Conservation (phyloP, 2,797 vertebrate genomes). For the Triplophysa yarkandensis region DNA sequence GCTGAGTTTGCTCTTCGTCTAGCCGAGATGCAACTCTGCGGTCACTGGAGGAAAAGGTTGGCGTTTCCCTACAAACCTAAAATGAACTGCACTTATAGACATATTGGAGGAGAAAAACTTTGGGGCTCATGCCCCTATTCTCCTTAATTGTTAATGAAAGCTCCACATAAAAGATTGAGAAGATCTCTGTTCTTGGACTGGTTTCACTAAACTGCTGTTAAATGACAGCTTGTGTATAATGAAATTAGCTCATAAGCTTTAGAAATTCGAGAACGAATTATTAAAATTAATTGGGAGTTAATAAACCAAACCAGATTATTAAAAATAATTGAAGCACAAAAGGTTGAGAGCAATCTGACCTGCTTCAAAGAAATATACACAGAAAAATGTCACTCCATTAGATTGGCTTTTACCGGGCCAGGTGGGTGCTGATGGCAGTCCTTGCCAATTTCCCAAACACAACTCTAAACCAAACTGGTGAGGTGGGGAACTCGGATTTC, state of each 20-base stretch:
- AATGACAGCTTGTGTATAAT: not conserved
- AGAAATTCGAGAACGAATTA: not conserved
- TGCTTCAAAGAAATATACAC: conserved; percentile 32
- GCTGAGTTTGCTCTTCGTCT: conserved; percentile 43
- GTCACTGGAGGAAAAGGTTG: conserved; percentile 27
- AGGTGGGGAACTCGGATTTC: conserved; percentile 24
- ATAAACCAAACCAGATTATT: not conserved
- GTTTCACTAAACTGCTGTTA: conserved; percentile 28
- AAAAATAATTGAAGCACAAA: conserved; percentile 4
- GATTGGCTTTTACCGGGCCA: conserved; percentile 19
- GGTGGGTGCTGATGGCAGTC: not conserved
- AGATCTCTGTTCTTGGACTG: conserved; percentile 6
- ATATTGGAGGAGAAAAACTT: conserved; percentile 24
- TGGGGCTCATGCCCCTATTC: not conserved
- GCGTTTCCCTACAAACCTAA: conserved; percentile 33
- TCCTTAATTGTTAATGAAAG: conserved; percentile 11
- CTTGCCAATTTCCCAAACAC: conserved; percentile 20
- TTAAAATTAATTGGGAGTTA: not conserved
- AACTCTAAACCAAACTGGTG: conserved; percentile 30
- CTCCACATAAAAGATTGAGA: not conserved
- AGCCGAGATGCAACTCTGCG: conserved; percentile 16
- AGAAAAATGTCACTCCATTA: conserved; percentile 37
- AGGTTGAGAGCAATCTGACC: conserved; percentile 30
- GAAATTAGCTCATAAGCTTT: not conserved
- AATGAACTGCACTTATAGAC: conserved; percentile 21